Evolutionary conservation across 1,140 invertebrate genomes (phyloP), one percentile per base, ranked within the genome.

Genomic region (Saccostrea cuccullata): DNA sequence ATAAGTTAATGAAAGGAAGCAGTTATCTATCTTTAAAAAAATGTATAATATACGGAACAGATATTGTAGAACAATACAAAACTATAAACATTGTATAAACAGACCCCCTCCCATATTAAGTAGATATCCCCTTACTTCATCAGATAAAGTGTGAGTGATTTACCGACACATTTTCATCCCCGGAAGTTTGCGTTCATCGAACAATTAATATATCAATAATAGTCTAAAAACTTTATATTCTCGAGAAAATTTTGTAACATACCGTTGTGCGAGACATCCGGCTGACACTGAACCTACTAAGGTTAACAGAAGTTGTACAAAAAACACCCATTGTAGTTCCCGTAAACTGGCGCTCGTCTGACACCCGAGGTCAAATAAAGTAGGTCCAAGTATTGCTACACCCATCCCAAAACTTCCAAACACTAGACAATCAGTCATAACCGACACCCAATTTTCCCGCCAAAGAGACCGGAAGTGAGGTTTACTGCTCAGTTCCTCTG

Each of bases 321-420:
- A 96, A 91, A 96, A 96, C 6, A 95, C 94, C 95, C 95, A 96
- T 87, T 94, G 95, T 95, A 96, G 96, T 55, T 95, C 93, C 88
- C 93, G 92, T 73, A 96, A 93, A 84, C 95, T 94, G 3, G 95
- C 94, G 6, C 92, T 93, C 0, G 95, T 96, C 88, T 95, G 95
- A 90, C 95, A 96, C 47, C 95, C 95, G 15, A 96, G 90, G 90
- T 96, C 95, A 67, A 95, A 92, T 0, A 96, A 91, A 0, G 95
- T 96, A 20, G 95, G 95, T 20, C 95, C 95, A 36, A 96, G 92
- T 87, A 96, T 95, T 30, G 95, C 95, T 9, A 96, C 95, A 86
- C 95, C 95, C 93, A 96, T 95, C 3, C 95, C 95, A 91, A 96
- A 96, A 86, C 94, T 95, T 90, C 95, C 95, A 89, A 96, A 96